phyloP scores from a whole-genome alignment of 2,113 vertebrate species.

The Cryptotis parvus region DNA sequence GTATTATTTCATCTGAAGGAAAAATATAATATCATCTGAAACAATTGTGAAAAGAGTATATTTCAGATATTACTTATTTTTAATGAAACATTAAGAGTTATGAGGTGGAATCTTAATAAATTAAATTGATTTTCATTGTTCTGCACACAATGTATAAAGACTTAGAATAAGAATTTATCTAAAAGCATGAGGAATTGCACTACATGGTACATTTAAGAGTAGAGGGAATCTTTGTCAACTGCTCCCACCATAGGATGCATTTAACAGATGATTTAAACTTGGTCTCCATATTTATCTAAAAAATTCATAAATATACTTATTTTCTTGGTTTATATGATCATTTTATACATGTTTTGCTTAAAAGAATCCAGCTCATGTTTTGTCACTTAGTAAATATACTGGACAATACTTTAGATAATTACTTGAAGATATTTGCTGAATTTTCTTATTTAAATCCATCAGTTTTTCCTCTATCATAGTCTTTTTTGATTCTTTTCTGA shows the following conservation, averaged over 20 bases:
- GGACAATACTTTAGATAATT: neutral
- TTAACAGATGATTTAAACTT: neutral
- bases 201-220: neutral
- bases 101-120: neutral
- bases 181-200: neutral
- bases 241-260: neutral
- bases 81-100: neutral
- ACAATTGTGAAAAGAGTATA: neutral
- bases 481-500: neutral
- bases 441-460: neutral
- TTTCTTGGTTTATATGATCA: neutral
- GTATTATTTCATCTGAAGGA: no score
- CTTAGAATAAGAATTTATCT: neutral
- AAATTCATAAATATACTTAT: neutral
- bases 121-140: no score
- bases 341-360: neutral
- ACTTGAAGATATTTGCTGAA: neutral
- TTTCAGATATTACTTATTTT: neutral
- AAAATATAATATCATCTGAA: constrained; percentile 15
- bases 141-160: neutral
- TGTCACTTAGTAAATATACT: neutral
- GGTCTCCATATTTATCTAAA: neutral
- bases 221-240: neutral
- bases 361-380: neutral
- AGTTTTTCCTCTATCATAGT: neutral